These are phyloP conservation scores for Cyanoderma ruficeps DNA, from an alignment of 2,113 vertebrate species.

Conservation along the genomic window DNA sequence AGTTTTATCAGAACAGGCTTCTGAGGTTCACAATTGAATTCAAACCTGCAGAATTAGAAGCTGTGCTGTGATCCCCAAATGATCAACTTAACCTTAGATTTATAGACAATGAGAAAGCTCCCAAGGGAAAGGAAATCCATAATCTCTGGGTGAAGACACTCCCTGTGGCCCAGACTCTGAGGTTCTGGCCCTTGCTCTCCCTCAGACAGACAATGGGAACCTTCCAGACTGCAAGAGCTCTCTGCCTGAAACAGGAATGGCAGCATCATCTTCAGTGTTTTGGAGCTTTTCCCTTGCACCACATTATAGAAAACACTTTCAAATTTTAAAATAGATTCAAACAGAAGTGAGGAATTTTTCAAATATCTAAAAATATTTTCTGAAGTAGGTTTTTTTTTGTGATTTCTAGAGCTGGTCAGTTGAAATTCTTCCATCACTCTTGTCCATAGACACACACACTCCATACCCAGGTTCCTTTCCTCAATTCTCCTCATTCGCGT, in stretches of 20 bases:
- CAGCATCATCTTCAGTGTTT: accelerated
- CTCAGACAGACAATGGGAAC: not conserved
- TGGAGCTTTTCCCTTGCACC: not conserved
- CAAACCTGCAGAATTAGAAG: not conserved
- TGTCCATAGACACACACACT: not conserved
- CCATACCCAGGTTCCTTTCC: not conserved
- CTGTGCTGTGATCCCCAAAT: not conserved
- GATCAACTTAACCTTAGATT: not conserved
- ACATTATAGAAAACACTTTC: not conserved
- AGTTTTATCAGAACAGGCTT: not conserved
- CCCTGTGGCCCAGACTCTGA: not conserved
- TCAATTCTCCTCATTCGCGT: not conserved
- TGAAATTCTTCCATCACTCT: not conserved
- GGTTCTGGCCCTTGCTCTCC: not conserved
- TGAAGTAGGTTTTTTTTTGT: not conserved
- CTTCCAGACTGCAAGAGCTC: not conserved
- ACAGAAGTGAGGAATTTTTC: not conserved
- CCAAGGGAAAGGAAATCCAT: not conserved
- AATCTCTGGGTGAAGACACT: not conserved
- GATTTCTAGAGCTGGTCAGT: not conserved
- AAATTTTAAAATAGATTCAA: not conserved
- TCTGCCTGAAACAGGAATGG: not conserved
- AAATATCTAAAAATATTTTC: not conserved
- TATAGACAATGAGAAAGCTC: not conserved
- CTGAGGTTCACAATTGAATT: not conserved